These are phyloP conservation scores for Cynopterus sphinx DNA, from an alignment of 2,797 vertebrate genomes.

Conservation along the genomic window DNA sequence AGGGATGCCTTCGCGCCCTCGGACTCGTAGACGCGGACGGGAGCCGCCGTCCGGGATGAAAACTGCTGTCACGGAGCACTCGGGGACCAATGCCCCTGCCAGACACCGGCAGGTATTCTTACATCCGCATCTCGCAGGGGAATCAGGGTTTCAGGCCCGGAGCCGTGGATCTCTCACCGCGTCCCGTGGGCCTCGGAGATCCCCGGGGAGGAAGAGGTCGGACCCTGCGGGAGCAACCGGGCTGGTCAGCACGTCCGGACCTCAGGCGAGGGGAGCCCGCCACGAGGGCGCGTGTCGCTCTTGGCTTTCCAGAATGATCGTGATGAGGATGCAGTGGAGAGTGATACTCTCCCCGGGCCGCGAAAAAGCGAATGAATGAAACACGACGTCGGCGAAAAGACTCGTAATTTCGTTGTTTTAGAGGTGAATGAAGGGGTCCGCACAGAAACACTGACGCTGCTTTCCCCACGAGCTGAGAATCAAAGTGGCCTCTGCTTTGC, in stretches of 20 bases:
- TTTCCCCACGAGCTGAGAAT: not conserved
- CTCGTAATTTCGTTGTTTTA: not conserved
- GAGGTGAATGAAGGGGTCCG: not conserved
- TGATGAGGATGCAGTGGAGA: rapidly evolving
- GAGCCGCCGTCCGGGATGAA: rapidly evolving
- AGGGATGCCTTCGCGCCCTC: not conserved
- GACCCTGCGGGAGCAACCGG: not conserved
- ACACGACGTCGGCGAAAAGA: not conserved
- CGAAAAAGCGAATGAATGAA: not conserved
- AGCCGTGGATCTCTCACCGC: not conserved
- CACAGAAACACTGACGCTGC: not conserved
- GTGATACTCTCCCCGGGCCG: not conserved
- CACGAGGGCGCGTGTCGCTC: rapidly evolving
- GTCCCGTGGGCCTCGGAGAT: not conserved
- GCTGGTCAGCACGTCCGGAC: not conserved
- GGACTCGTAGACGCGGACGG: not conserved
- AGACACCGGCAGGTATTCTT: constrained; percentile 7
- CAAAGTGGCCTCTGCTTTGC: not conserved
- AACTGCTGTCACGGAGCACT: not conserved
- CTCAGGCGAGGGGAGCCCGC: not conserved
- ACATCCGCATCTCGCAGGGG: not conserved
- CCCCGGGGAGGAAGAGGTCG: not conserved
- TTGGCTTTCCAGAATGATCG: not conserved
- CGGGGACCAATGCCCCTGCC: not conserved
- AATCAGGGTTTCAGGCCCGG: not conserved